Evolutionary conservation across 2,888 invertebrate species (phyloP).

Genomic region (Thymelicus acteon): DNA sequence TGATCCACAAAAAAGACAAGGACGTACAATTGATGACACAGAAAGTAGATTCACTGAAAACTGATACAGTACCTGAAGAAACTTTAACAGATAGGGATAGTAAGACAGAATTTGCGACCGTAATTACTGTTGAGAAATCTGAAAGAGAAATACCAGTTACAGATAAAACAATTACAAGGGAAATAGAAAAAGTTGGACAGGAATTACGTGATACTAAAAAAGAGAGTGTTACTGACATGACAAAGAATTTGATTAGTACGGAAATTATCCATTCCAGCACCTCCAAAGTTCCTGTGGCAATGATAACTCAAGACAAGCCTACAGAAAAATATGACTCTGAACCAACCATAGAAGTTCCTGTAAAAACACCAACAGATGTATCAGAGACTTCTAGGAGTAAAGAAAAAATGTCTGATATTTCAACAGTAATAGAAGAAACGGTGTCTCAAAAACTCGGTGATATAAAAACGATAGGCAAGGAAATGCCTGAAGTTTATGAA

Average conservation of each 20-base stretch:
- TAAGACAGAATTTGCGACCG: background rate
- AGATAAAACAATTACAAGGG: background rate
- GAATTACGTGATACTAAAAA: background rate
- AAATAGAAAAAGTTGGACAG: slow-evolving; percentile 11
- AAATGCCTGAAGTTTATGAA: slow-evolving; percentile 3
- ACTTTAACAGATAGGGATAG: no score
- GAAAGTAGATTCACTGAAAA: background rate
- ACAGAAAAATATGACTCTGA: background rate
- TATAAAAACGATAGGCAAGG: background rate
- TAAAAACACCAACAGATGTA: slow-evolving; percentile 87
- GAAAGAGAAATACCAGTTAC: background rate
- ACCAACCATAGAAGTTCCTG: slow-evolving; percentile 87
- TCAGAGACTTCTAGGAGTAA: slow-evolving; percentile 60
- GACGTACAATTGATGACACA: background rate
- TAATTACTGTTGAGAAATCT: background rate
- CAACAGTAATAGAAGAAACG: background rate
- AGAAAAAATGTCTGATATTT: slow-evolving; percentile 59
- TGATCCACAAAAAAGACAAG: background rate
- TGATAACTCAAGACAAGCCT: background rate
- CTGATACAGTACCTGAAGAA: no score
- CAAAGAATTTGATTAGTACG: slow-evolving; percentile 31
- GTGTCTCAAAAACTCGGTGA: slow-evolving; percentile 1
- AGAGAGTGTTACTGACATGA: slow-evolving; percentile 24
- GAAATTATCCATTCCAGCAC: slow-evolving; percentile 23
- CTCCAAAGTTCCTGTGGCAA: background rate